phyloP scores from a whole-genome alignment of 2,888 invertebrate species.

The Microchrysa polita region DNA sequence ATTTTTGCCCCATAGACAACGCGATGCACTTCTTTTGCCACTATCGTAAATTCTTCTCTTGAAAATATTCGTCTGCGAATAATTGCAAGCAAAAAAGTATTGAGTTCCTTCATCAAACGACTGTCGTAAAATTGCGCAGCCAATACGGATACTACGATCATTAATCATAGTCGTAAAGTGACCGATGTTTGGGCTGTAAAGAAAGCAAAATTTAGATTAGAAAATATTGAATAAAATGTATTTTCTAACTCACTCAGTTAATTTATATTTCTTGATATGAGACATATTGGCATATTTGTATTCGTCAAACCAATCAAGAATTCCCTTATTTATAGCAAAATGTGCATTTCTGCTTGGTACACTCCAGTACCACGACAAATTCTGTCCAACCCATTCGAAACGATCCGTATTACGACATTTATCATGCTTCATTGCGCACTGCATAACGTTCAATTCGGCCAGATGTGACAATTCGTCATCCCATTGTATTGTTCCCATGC shows the following conservation, averaged over 20 bases:
- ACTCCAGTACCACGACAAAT: constrained; percentile 51
- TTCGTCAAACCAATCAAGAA: constrained; percentile 33
- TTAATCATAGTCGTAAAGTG: constrained; percentile 33
- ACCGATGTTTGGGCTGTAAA: not conserved
- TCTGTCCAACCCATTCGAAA: constrained; percentile 40
- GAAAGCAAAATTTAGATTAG: not conserved
- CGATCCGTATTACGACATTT: constrained; percentile 35
- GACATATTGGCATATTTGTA: constrained; percentile 13
- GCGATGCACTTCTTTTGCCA: constrained; percentile 7
- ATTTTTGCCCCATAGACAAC: constrained; percentile 14
- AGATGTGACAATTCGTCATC: constrained; percentile 25
- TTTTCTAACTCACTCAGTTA: not conserved
- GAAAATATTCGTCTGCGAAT: constrained; percentile 28
- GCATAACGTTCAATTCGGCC: constrained; percentile 34
- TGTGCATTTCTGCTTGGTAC: not conserved
- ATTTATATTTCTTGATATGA: constrained; percentile 21
- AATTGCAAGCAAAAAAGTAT: constrained; percentile 38
- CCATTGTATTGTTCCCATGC: constrained; percentile 55
- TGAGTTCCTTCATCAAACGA: not conserved
- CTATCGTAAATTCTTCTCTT: constrained; percentile 1
- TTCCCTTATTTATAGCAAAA: not conserved
- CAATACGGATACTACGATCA: constrained; percentile 21
- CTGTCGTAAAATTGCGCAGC: constrained; percentile 12
- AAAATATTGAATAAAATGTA: not conserved
- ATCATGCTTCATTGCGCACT: constrained; percentile 43